phyloP scores from a whole-genome alignment of 2,888 invertebrate species.

The Brachyptera risi region DNA sequence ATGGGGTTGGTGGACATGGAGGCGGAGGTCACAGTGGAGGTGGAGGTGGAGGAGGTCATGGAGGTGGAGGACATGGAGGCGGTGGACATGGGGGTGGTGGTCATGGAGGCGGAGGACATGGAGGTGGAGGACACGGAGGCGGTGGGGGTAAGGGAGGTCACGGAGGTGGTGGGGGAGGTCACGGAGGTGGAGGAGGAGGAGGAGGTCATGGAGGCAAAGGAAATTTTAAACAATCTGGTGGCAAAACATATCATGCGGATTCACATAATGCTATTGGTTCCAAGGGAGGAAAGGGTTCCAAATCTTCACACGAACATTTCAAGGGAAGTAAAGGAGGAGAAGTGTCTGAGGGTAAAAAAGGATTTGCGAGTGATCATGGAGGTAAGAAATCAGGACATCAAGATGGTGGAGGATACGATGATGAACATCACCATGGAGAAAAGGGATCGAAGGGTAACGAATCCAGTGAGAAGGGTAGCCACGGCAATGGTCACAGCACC shows the following conservation, averaged over 20 bases:
- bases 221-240: constrained; percentile 48
- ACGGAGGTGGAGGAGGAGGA: constrained; percentile 22
- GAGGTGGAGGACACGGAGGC: constrained; percentile 27
- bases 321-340: constrained; percentile 63
- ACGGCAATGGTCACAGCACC: constrained; percentile 67
- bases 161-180: constrained; percentile 25
- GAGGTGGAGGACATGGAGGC: constrained; percentile 17
- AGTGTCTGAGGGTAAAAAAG: constrained; percentile 60
- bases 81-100: constrained; percentile 20
- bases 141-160: background rate
- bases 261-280: constrained; percentile 55
- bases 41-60: constrained; percentile 19
- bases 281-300: constrained; percentile 62
- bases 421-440: constrained; percentile 61
- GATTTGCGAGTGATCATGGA: constrained; percentile 59
- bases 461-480: constrained; percentile 49
- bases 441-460: constrained; percentile 59
- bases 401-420: constrained; percentile 60
- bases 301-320: constrained; percentile 57
- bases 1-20: constrained; percentile 2
- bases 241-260: constrained; percentile 52
- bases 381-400: constrained; percentile 59
- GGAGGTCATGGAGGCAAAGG: constrained; percentile 35
- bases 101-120: constrained; percentile 13
- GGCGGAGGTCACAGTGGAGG: constrained; percentile 19